Conservation (phyloP, 2,113 vertebrate genomes). For the Pteruthius melanotis region DNA sequence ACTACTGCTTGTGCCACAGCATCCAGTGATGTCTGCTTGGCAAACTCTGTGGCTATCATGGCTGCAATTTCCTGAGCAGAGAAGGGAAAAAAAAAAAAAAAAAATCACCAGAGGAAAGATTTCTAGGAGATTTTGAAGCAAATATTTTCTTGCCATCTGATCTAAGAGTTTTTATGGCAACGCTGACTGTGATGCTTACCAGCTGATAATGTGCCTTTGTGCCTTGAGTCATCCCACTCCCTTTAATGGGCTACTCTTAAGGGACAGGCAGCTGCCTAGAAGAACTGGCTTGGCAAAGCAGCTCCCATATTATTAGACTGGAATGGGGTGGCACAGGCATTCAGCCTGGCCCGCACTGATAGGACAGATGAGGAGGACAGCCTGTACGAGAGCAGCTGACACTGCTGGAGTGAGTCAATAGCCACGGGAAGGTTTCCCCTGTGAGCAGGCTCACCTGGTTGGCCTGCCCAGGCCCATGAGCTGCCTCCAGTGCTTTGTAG, state of each 20-base stretch:
- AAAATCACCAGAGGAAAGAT: not conserved
- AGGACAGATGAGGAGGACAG: not conserved
- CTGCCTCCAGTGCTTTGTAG: constrained; percentile 92
- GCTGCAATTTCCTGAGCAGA: constrained; percentile 88
- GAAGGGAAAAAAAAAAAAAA: not conserved
- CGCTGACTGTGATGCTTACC: not conserved
- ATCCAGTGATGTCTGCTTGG: constrained; percentile 88
- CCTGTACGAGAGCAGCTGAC: not conserved
- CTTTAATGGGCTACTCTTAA: not conserved
- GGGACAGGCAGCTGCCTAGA: not conserved
- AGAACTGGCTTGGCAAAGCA: constrained; percentile 3
- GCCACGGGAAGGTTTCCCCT: not conserved
- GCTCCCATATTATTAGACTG: not conserved
- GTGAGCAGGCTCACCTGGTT: constrained; percentile 84
- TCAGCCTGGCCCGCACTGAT: not conserved
- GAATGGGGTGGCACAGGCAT: not conserved
- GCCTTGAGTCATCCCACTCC: not conserved
- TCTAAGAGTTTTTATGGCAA: not conserved
- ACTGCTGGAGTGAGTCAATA: fast-evolving
- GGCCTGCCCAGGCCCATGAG: constrained; percentile 93
- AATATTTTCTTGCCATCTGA: not conserved
- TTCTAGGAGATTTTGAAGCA: not conserved
- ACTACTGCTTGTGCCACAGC: constrained; percentile 92
- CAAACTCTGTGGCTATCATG: constrained; percentile 95
- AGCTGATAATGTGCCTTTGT: not conserved